phyloP scores from a whole-genome alignment of 2,113 vertebrate genomes.

The Onychostruthus taczanowskii region DNA sequence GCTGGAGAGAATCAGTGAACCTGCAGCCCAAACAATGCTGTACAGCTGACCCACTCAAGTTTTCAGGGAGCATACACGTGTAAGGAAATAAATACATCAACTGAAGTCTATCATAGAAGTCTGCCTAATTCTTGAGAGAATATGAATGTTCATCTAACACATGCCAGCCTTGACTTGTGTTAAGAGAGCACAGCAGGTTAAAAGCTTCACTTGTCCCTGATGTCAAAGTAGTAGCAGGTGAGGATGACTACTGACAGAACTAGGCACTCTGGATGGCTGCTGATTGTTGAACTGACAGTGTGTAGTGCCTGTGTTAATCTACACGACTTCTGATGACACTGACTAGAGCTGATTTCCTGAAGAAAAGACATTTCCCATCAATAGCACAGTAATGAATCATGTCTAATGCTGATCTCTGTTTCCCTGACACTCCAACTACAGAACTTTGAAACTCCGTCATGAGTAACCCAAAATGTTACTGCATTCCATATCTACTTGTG shows the following conservation, averaged over 20 bases:
- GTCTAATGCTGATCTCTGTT: background rate
- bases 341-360: constrained; percentile 52
- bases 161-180: background rate
- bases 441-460: background rate
- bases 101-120: background rate
- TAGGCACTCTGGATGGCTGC: background rate
- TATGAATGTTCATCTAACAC: background rate
- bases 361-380: constrained; percentile 38
- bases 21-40: background rate
- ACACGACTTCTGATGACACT: background rate
- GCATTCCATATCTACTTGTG: background rate
- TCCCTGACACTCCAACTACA: constrained; percentile 33
- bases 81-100: background rate
- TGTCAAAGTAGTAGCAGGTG: background rate
- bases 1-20: background rate
- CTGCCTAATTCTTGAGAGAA: background rate
- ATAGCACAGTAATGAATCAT: constrained; percentile 17
- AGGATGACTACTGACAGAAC: background rate
- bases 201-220: background rate
- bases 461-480: background rate
- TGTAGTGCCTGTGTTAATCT: background rate
- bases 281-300: constrained; percentile 23
- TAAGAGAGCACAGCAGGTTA: background rate
- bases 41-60: background rate
- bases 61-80: background rate